Evolutionary conservation across 2,888 invertebrate genomes (phyloP).

Genomic region (Hetaerina titia): DNA sequence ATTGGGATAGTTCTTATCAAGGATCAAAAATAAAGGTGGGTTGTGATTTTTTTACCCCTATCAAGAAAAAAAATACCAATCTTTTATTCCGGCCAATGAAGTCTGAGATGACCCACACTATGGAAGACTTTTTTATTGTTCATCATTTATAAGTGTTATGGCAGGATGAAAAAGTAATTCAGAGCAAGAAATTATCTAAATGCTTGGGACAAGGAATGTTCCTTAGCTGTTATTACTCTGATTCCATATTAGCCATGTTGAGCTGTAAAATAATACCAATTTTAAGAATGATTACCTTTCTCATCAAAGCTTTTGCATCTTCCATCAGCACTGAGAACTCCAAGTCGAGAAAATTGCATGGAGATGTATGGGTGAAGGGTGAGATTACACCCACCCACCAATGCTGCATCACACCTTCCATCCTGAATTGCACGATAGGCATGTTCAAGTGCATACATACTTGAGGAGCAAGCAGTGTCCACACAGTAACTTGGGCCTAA

Average conservation of each 20-base stretch:
- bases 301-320: constrained; percentile 95
- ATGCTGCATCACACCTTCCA: constrained; percentile 92
- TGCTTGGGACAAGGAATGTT: no score
- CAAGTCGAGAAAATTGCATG: constrained; percentile 87
- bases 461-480: constrained; percentile 98
- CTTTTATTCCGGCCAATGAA: no score
- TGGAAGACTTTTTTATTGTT: no score
- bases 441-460: constrained; percentile 91
- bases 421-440: constrained; percentile 87
- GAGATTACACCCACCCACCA: constrained; percentile 93
- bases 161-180: no score
- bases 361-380: constrained; percentile 93
- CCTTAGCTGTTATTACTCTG: background rate
- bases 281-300: constrained; percentile 76
- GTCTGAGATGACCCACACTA: no score
- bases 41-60: no score
- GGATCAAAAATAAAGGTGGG: no score
- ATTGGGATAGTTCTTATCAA: no score
- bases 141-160: no score
- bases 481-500: constrained; percentile 90
- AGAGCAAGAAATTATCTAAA: no score
- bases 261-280: background rate
- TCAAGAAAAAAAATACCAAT: no score
- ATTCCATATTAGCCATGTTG: background rate
- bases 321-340: constrained; percentile 90